Base-by-base conservation (phyloP, 2,888 invertebrate genomes). In the Amblyjoppa fuscipennis region DNA sequence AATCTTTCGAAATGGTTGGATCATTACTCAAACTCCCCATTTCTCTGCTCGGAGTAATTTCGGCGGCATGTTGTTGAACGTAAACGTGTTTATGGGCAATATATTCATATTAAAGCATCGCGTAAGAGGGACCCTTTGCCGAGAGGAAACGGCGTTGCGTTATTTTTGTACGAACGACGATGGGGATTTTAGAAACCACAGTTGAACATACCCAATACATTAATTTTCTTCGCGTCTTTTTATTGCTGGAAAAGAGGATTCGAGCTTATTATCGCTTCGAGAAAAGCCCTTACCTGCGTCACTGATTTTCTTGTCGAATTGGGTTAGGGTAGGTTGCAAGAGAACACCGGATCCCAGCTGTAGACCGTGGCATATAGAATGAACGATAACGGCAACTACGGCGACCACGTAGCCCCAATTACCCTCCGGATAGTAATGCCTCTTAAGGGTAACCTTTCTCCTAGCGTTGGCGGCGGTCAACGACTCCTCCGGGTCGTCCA, bases 371-470 rank as follows among this genome's bases (percentile, higher is more conserved):
- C 96, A 96, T 59, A 98, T 94, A 38, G 97, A 94, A 92, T 98
- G 97, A 68, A 96, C 96, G 49, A 97, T 93, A 45, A 97, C 95
- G 13, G 96, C 97, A 53, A 96, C 96, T 38, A 95, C 95, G 7
- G 97, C 95, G 78, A 98, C 96, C 82, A 97, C 96, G 97, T 97
- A 98, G 34, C 98, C 98, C 97, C 98, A 98, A 1, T 97, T 97
- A 6, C 97, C 97, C 94, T 98, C 98, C 34, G 97, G 97, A 94
- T 97, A 98, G 94, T 98, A 97, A 93, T 98, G 97, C 77, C 93
- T 91, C 77, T 89, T 92, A 2, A 93, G 88, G 13, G 92, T 92
- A 73, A 93, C 87, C 79, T 88, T 93, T 77, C 91, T 92, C 20
- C 92, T 88, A 31, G 92, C 92, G 84, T 92, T 93, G 64, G 88